These are phyloP conservation scores for Drosophila virilis DNA, from an alignment of 1,140 invertebrate genomes.

Conservation along the genomic window DNA sequence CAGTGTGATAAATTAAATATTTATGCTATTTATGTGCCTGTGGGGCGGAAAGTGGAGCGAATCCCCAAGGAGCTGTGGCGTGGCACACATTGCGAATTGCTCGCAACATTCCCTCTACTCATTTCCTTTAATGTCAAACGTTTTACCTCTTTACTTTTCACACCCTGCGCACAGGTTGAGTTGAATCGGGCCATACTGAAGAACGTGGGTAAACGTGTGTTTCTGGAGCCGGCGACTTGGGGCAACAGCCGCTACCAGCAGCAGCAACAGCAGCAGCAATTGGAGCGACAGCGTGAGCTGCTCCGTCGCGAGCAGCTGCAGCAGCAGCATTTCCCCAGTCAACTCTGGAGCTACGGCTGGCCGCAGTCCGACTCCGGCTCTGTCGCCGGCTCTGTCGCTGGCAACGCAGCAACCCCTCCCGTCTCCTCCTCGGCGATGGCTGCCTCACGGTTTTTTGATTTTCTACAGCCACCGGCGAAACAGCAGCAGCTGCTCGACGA, in stretches of 20 bases:
- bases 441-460: slow-evolving; percentile 61
- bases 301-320: slow-evolving; percentile 49
- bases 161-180: slow-evolving; percentile 80
- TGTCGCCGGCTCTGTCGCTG: neutral
- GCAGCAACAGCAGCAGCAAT: slow-evolving; percentile 35
- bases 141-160: slow-evolving; percentile 43
- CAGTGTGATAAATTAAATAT: slow-evolving; percentile 43
- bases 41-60: no score
- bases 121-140: slow-evolving; percentile 59
- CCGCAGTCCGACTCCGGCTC: slow-evolving; percentile 28
- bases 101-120: slow-evolving; percentile 9
- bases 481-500: slow-evolving; percentile 54
- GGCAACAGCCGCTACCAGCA: slow-evolving; percentile 39
- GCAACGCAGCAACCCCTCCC: slow-evolving; percentile 17
- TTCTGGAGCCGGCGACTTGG: slow-evolving; percentile 38
- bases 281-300: slow-evolving; percentile 38
- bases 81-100: neutral
- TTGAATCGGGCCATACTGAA: slow-evolving; percentile 86
- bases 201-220: slow-evolving; percentile 86
- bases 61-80: neutral
- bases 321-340: slow-evolving; percentile 70
- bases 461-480: slow-evolving; percentile 51
- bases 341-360: slow-evolving; percentile 62
- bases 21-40: slow-evolving; percentile 31
- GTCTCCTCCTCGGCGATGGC: neutral